Evolutionary conservation across 2,888 invertebrate species (phyloP).

Genomic region (Trachelus iudaicus): DNA sequence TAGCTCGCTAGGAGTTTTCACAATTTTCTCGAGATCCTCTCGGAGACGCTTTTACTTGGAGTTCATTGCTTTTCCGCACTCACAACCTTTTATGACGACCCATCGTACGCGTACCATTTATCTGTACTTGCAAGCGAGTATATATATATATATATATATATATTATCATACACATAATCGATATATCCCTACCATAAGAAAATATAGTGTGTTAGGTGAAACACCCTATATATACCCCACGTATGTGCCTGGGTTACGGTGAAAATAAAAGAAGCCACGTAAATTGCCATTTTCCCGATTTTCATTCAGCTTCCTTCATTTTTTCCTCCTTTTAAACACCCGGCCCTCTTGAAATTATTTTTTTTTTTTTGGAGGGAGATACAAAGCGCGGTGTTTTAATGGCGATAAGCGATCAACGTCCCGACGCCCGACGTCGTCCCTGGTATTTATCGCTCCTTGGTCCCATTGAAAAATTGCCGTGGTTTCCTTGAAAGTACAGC

Average conservation of each 20-base stretch:
- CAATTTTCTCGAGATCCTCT: neutral
- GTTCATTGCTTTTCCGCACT: neutral
- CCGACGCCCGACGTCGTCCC: slow-evolving; percentile 6
- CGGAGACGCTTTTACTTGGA: neutral
- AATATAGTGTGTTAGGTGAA: neutral
- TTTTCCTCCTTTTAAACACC: neutral
- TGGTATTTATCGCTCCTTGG: neutral
- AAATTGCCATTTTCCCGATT: neutral
- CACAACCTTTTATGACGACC: neutral
- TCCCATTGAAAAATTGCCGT: slow-evolving; percentile 18
- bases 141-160: neutral
- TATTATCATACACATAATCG: neutral
- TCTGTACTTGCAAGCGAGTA: neutral
- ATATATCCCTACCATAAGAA: too few relatives aligned
- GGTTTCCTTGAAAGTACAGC: slow-evolving; percentile 12
- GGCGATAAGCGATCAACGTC: slow-evolving; percentile 46
- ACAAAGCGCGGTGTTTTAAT: slow-evolving; percentile 41
- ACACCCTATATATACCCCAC: neutral
- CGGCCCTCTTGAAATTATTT: neutral
- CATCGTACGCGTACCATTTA: neutral
- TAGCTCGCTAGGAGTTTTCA: neutral
- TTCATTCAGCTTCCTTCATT: neutral
- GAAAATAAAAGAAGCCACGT: neutral
- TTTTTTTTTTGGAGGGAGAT: slow-evolving; percentile 18
- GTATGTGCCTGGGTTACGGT: neutral